Percentiles rank a stretch among this genome's conserved stretches.
Evolutionary conservation across 2,797 vertebrate species (phyloP).

Genomic region (Threskiornis aethiopicus): DNA sequence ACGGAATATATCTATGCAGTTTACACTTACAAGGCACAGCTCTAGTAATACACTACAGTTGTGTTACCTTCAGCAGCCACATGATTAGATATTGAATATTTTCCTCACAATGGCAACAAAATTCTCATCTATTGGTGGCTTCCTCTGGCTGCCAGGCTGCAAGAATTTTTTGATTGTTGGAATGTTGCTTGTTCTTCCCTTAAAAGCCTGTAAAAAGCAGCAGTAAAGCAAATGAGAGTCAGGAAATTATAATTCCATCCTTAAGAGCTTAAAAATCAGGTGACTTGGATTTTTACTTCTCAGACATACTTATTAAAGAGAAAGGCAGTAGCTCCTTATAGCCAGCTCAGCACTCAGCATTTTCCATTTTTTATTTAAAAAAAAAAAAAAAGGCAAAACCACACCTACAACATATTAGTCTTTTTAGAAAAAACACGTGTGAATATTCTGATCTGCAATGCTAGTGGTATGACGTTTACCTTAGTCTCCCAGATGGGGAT

Average conservation of each 20-base stretch:
- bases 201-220: conserved; percentile 79
- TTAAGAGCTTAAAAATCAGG: not conserved
- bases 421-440: not conserved
- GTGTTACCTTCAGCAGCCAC: not conserved
- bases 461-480: not conserved
- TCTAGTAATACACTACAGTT: not conserved
- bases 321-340: not conserved
- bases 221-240: not conserved
- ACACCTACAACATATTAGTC: not conserved
- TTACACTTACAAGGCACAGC: not conserved
- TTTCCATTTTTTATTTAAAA: not conserved
- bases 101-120: not conserved
- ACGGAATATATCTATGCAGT: not conserved
- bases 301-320: not conserved
- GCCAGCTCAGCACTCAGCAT: not conserved
- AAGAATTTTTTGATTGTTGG: conserved; percentile 83
- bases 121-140: conserved; percentile 60
- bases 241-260: not conserved
- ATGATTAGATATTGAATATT: conserved; percentile 24
- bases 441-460: not conserved
- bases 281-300: not conserved
- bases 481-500: not conserved
- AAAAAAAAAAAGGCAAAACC: not conserved
- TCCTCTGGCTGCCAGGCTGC: conserved; percentile 86
- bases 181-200: conserved; percentile 76